Evolutionary conservation across 92 coral and sea anemone species (phyloP), one percentile per base, ranked within the genome.

Genomic region (Scolanthus callimorphus): DNA sequence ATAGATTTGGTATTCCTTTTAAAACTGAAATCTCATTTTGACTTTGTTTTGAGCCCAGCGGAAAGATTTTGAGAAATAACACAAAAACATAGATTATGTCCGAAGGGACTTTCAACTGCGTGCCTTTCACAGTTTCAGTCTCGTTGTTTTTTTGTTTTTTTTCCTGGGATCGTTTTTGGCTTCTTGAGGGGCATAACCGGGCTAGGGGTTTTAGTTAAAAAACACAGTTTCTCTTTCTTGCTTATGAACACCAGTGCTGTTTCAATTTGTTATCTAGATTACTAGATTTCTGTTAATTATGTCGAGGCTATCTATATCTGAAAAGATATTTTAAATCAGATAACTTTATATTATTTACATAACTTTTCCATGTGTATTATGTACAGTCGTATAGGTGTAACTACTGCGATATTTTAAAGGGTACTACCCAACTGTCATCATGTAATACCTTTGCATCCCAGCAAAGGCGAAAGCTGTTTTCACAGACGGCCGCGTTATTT

Each of bases 321-420:
- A 4, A 21, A 4, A 20, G 8, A 20, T 68, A 60, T 57, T 57
- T 55, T n/a, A 25, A 57, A 68, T 68, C 75, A 68, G 75, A 68
- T 68, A 68, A 11, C n/a, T 2, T 25, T 27, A 28, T 12, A 27
- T 28, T 57, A 68, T 68, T 68, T 68, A 65, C 75, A 68, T 68
- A 68, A 68, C 75, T 25, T 57, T 67, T 55, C 19, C 65, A 45
- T 43, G n/a, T n/a, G n/a, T n/a, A n/a, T n/a, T n/a, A n/a, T n/a
- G n/a, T n/a, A n/a, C n/a, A n/a, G n/a, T n/a, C n/a, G n/a, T n/a
- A n/a, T n/a, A n/a, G n/a, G n/a, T n/a, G n/a, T n/a, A n/a, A n/a
- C n/a, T n/a, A n/a, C n/a, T n/a, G n/a, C n/a, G n/a, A n/a, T n/a
- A n/a, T n/a, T n/a, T n/a, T n/a, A n/a, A n/a, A n/a, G n/a, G n/a